phyloP scores from a whole-genome alignment of 2,888 invertebrate species.

The Tenodera sinensis region DNA sequence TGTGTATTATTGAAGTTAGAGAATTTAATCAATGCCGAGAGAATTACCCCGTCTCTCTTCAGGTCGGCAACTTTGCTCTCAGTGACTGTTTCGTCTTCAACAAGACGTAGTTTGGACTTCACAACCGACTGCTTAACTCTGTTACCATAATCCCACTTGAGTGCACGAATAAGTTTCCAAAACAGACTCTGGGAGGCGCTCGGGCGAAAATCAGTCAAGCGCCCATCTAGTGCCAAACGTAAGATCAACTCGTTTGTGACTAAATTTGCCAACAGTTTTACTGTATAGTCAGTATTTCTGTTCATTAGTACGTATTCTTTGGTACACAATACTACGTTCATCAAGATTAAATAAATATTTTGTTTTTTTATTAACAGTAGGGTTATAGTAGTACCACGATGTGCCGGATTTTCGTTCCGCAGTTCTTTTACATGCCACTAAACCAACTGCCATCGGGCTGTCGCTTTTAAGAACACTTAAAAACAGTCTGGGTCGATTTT shows the following conservation, averaged over 20 bases:
- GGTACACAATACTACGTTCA: too few species aligned
- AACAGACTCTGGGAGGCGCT: neutral
- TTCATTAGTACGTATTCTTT: too few species aligned
- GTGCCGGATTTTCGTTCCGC: too few species aligned
- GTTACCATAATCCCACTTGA: neutral
- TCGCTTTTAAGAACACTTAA: too few species aligned
- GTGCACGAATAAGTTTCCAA: neutral
- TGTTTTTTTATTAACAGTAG: too few species aligned
- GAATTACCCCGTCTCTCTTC: neutral
- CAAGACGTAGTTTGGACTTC: neutral
- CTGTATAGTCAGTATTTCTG: too few species aligned
- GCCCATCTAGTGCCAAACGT: neutral
- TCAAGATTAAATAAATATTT: too few species aligned
- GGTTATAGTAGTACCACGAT: too few species aligned
- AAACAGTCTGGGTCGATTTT: too few species aligned
- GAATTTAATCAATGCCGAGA: neutral
- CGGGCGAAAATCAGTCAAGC: neutral
- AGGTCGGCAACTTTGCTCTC: neutral
- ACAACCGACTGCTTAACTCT: neutral
- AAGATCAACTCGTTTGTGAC: neutral
- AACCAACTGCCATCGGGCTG: too few species aligned
- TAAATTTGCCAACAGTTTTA: too few species aligned
- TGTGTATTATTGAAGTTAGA: neutral
- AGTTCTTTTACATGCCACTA: too few species aligned
- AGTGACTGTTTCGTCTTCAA: neutral